phyloP scores from a whole-genome alignment of 2,888 invertebrate genomes.

The Unio delphinus region DNA sequence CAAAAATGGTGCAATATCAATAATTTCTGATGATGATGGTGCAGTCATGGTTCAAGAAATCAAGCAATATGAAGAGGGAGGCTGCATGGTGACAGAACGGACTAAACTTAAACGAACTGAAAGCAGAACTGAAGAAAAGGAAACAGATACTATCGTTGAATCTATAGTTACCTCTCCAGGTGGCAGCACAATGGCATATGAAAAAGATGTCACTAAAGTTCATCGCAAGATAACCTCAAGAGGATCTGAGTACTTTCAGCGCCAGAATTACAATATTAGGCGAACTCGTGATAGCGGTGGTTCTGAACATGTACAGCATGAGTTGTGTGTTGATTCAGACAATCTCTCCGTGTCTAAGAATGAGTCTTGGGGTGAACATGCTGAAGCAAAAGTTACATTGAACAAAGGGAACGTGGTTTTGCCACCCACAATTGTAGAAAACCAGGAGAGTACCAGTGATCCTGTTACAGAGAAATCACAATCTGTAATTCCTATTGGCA shows the following conservation, averaged over 20 bases:
- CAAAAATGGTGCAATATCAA: slow-evolving; percentile 39
- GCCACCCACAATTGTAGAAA: slow-evolving; percentile 1
- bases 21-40: slow-evolving; percentile 55
- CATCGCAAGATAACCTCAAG: slow-evolving; percentile 53
- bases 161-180: slow-evolving; percentile 48
- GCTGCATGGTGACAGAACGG: slow-evolving; percentile 51
- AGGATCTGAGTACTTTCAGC: slow-evolving; percentile 57
- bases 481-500: slow-evolving; percentile 4
- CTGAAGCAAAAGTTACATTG: slow-evolving; percentile 37
- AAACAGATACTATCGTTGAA: slow-evolving; percentile 55
- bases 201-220: slow-evolving; percentile 54
- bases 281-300: slow-evolving; percentile 44
- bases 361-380: slow-evolving; percentile 51
- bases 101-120: slow-evolving; percentile 48
- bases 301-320: slow-evolving; percentile 52
- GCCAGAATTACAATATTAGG: slow-evolving; percentile 43
- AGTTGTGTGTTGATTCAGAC: slow-evolving; percentile 47
- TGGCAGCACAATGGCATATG: slow-evolving; percentile 44
- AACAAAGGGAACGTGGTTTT: slow-evolving; percentile 15
- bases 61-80: slow-evolving; percentile 42
- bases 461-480: not conserved
- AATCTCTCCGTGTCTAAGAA: slow-evolving; percentile 56
- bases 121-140: slow-evolving; percentile 51
- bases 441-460: not conserved
- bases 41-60: slow-evolving; percentile 51